A percentile compares a stretch with the other conserved stretches of the same genome.
Conservation (phyloP, 2,797 vertebrate genomes). For the Ptychadena robeensis region DNA sequence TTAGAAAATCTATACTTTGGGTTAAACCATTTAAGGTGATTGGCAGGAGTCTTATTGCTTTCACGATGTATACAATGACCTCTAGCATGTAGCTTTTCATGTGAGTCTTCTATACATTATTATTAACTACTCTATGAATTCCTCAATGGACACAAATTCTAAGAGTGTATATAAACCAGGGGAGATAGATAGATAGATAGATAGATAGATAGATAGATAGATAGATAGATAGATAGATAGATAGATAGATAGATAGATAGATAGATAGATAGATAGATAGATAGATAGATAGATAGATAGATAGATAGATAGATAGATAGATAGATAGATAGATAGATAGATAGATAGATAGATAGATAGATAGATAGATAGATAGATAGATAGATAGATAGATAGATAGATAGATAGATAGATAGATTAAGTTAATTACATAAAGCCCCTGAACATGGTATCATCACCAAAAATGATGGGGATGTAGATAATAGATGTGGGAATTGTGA, state of each 20-base stretch:
- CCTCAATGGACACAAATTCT: neutral
- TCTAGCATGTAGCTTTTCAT: constrained; percentile 16
- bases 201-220: no score
- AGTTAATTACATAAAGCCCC: neutral
- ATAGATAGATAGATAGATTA: neutral
- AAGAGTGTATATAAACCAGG: neutral
- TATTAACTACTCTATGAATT: neutral
- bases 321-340: constrained; percentile 1
- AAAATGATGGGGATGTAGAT: no score
- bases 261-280: no score
- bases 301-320: neutral
- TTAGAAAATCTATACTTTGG: constrained; percentile 62
- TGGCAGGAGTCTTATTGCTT: constrained; percentile 66
- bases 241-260: no score
- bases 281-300: no score
- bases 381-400: constrained; percentile 10
- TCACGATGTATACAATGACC: neutral
- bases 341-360: neutral
- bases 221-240: no score
- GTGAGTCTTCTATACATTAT: neutral
- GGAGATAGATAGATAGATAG: no score
- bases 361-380: constrained; percentile 4
- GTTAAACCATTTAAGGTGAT: constrained; percentile 69
- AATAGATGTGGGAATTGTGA: no score
- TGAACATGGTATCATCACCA: no score